Percentiles rank a stretch among this genome's conserved stretches.
Evolutionary conservation across 2,888 invertebrate genomes (phyloP).

Genomic region (Cheilosia grossa): DNA sequence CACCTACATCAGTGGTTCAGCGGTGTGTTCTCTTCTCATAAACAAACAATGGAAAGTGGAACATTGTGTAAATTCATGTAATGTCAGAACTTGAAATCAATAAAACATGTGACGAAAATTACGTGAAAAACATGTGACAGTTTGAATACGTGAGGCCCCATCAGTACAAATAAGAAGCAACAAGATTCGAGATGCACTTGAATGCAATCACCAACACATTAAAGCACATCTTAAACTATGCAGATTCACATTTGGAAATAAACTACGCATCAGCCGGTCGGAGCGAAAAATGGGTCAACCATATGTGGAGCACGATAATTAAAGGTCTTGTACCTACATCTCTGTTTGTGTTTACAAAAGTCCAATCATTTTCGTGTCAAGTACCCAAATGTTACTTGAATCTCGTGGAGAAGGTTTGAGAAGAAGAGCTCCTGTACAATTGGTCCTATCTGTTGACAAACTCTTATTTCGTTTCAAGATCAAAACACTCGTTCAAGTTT

Average conservation of each 20-base stretch:
- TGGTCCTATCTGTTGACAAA: slow-evolving; percentile 26
- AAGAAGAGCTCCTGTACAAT: background rate
- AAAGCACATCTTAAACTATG: background rate
- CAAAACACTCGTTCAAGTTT: slow-evolving; percentile 37
- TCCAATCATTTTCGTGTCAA: too few species aligned
- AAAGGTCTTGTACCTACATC: background rate
- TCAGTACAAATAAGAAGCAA: too few species aligned
- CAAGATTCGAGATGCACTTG: slow-evolving; percentile 10
- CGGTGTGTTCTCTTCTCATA: slow-evolving; percentile 1
- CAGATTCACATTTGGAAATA: background rate
- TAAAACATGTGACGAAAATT: slow-evolving; percentile 2
- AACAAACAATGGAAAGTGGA: slow-evolving; percentile 9
- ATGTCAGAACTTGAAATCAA: slow-evolving; percentile 26
- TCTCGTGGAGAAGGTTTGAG: background rate
- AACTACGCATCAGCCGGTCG: slow-evolving; percentile 12
- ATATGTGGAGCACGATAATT: slow-evolving; percentile 25
- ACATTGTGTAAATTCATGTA: slow-evolving; percentile 26
- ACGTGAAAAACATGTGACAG: too few species aligned
- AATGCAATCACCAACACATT: slow-evolving; percentile 8
- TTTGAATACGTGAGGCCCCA: too few species aligned
- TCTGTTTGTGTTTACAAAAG: too few species aligned
- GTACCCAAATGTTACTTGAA: too few species aligned
- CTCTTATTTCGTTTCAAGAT: slow-evolving; percentile 39
- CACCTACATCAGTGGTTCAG: background rate
- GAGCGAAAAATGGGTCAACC: slow-evolving; percentile 40